phyloP scores from a whole-genome alignment of 2,797 vertebrate genomes.

The Myotis myotis region DNA sequence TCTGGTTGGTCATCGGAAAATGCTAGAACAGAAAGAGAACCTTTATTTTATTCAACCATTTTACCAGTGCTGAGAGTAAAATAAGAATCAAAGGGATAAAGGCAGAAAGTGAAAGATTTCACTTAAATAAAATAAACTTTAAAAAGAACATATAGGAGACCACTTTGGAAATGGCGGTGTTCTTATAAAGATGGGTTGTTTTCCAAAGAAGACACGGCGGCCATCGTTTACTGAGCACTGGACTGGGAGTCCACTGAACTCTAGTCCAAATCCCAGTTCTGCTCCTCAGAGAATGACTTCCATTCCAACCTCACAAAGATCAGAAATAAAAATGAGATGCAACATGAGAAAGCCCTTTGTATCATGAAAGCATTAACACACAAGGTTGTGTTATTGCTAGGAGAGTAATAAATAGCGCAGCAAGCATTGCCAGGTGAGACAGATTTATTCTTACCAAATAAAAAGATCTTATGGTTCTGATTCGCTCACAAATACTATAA shows the following conservation, averaged over 20 bases:
- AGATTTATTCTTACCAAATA: constrained; percentile 60
- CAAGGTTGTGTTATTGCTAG: constrained; percentile 22
- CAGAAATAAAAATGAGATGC: constrained; percentile 47
- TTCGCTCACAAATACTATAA: constrained; percentile 51
- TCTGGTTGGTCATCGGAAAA: neutral
- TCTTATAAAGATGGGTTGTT: neutral
- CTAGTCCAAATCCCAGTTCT: neutral
- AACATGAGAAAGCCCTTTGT: neutral
- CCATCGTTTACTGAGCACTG: neutral
- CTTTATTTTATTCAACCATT: neutral
- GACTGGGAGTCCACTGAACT: neutral
- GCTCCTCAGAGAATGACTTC: neutral
- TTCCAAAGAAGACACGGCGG: neutral
- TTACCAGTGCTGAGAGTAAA: neutral
- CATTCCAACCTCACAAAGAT: neutral
- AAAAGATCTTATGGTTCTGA: constrained; percentile 49
- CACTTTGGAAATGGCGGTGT: neutral
- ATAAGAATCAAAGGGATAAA: neutral
- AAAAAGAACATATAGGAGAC: neutral
- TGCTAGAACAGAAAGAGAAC: constrained; percentile 5
- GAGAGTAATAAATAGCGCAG: constrained; percentile 35
- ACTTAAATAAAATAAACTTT: constrained; percentile 15
- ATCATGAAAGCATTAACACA: constrained; percentile 49
- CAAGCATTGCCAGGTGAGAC: neutral
- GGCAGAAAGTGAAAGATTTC: neutral